These are phyloP conservation scores for Alethe diademata DNA, from an alignment of 2,113 vertebrate species.

Conservation along the genomic window DNA sequence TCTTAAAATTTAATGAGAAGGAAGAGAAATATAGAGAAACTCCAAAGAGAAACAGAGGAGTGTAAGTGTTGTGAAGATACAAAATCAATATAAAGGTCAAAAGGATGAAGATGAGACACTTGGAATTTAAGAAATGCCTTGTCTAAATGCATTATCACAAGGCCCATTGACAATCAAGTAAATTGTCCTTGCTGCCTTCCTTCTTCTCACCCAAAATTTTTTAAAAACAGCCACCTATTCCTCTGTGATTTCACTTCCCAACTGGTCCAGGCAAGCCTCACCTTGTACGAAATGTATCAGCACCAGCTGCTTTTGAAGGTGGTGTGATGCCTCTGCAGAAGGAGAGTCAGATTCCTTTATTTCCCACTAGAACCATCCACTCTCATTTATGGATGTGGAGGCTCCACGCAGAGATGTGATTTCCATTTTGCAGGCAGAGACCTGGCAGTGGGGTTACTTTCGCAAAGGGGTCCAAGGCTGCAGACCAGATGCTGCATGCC, in stretches of 20 bases:
- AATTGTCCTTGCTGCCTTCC: not conserved
- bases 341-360: not conserved
- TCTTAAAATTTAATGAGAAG: not conserved
- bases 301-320: not conserved
- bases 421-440: not conserved
- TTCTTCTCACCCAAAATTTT: not conserved
- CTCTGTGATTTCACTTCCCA: not conserved
- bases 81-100: not conserved
- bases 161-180: not conserved
- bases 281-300: not conserved
- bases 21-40: not conserved
- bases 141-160: not conserved
- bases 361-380: not conserved
- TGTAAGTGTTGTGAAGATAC: not conserved
- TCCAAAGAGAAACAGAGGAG: not conserved
- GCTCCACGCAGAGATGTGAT: not conserved
- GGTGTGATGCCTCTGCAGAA: not conserved
- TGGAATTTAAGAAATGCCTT: not conserved
- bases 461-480: not conserved
- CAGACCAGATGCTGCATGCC: fast-evolving
- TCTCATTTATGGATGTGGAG: not conserved
- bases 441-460: fast-evolving
- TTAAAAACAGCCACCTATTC: not conserved
- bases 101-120: not conserved
- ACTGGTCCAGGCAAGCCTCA: not conserved